Evolutionary conservation across 2,113 vertebrate genomes (phyloP), one percentile per base, ranked within the genome.

Genomic region (Aviceda subcristata): DNA sequence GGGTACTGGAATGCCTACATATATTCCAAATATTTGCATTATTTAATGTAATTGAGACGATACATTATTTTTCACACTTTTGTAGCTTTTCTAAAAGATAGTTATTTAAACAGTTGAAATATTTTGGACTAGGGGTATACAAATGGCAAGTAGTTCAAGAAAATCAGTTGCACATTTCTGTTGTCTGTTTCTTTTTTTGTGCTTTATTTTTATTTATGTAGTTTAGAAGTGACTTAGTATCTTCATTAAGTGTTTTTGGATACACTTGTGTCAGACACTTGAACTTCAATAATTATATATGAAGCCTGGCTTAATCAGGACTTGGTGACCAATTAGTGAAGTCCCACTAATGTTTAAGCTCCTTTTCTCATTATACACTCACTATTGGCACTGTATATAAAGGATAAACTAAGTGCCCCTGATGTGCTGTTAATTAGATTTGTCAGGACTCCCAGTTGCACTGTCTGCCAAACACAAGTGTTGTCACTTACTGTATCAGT

Each of bases 391-490:
- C 73, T 69, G 96, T 87, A 90, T 95, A 45, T 76, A 90, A 92
- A 92, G 95, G 92, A 97, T 94, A 96, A 95, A 86, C 82, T 18
- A 46, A 97, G 89, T 93, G 97, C 93, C 96, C 95, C 94, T 92
- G 94, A 97, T 97, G 96, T 97, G 95, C 95, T 76, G 90, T 91
- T 98, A 97, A 98, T 97, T 97, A 98, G 96, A 96, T 98, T 97
- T 96, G 94, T 97, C 96, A 97, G 95, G 95, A 95, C 95, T 97
- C 92, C 96, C 93, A 79, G 93, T 97, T 97, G 94, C 84, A 78
- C 95, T 96, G 88, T 67, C 94, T 97, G 97, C 96, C 96, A 97
- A 96, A 90, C 90, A 89, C 88, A 97, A 96, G 87, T 96, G 96
- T 97, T 97, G 96, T 97, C 97, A 97, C 96, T 97, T 97, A 83